phyloP scores from a whole-genome alignment of 2,888 invertebrate species.

The Drosophila mettleri region DNA sequence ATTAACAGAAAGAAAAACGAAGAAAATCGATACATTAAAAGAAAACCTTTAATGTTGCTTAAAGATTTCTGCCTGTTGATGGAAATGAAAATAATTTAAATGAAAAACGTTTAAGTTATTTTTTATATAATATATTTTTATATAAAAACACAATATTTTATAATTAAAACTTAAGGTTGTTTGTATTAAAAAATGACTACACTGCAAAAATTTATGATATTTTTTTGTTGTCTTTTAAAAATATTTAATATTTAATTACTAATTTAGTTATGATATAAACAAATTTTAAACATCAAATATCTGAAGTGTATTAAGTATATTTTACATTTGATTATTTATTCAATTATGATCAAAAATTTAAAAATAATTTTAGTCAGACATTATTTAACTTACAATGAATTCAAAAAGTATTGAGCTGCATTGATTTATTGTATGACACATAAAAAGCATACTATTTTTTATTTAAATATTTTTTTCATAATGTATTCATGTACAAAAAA shows the following conservation, averaged over 20 bases:
- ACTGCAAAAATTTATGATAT: not conserved
- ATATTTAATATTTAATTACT: no score
- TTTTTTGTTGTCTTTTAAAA: not conserved
- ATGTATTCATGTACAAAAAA: not conserved
- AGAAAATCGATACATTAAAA: conserved; percentile 26
- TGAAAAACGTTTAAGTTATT: not conserved
- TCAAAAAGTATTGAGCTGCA: no score
- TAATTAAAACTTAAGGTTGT: not conserved
- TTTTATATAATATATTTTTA: no score
- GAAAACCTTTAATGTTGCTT: not conserved
- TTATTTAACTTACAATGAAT: no score
- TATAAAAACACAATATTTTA: not conserved
- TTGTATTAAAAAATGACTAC: not conserved
- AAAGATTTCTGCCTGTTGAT: not conserved
- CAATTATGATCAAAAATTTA: no score
- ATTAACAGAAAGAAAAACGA: not conserved
- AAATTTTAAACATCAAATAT: no score
- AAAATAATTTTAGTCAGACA: no score
- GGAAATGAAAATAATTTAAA: not conserved
- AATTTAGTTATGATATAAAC: not conserved
- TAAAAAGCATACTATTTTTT: no score
- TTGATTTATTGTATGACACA: no score
- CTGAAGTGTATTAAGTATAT: no score
- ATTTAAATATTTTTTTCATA: not conserved
- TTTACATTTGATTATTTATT: no score